These are phyloP conservation scores for Eretmochelys imbricata DNA, from an alignment of 2,113 vertebrate species.

Conservation along the genomic window DNA sequence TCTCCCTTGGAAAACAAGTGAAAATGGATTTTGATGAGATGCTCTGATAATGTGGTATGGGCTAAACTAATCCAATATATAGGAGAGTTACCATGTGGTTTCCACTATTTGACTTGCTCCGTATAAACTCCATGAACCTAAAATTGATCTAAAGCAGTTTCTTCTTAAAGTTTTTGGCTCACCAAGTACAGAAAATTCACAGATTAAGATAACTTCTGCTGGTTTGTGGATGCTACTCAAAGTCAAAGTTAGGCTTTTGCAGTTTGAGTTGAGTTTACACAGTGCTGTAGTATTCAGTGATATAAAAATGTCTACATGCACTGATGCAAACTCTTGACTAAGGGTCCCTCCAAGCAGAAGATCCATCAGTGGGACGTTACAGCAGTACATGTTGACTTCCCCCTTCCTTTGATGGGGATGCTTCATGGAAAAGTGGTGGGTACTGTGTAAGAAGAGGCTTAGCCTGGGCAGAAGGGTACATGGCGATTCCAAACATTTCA, in stretches of 20 bases:
- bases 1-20: neutral
- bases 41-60: rapidly evolving
- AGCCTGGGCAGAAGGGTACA: rapidly evolving
- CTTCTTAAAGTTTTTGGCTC: rapidly evolving
- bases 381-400: neutral
- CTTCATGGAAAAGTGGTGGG: neutral
- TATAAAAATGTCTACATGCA: rapidly evolving
- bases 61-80: neutral
- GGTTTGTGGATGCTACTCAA: neutral
- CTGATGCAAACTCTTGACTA: rapidly evolving
- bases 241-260: neutral
- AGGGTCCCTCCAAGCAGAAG: neutral
- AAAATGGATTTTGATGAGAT: neutral
- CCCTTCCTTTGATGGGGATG: rapidly evolving
- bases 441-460: neutral
- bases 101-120: rapidly evolving
- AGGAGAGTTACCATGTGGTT: neutral
- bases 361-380: neutral
- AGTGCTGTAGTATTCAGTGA: neutral
- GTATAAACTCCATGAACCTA: neutral
- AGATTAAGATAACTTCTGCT: neutral
- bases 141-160: neutral
- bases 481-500: neutral
- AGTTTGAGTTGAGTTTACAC: neutral
- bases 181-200: neutral